These are phyloP conservation scores for Eolophus roseicapilla DNA, from an alignment of 2,113 vertebrate genomes.

Conservation along the genomic window DNA sequence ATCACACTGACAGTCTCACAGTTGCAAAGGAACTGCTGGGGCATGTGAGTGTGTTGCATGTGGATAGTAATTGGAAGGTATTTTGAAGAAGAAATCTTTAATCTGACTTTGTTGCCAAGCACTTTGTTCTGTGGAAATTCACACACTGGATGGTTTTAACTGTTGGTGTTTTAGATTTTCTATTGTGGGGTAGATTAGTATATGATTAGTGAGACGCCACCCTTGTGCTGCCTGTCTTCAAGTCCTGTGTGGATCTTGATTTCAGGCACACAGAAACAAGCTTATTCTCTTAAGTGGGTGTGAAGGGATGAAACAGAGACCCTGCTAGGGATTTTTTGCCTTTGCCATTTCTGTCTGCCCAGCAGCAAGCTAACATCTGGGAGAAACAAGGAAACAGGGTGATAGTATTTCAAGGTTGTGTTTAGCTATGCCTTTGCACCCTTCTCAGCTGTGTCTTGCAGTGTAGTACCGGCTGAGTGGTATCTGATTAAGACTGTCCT, in stretches of 20 bases:
- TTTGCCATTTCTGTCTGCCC: neutral
- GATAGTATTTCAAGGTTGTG: neutral
- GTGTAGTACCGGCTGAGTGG: neutral
- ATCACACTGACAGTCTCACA: neutral
- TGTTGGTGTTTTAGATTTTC: neutral
- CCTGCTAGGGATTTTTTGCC: neutral
- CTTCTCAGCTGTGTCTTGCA: neutral
- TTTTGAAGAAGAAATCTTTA: conserved; percentile 20
- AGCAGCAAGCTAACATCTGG: neutral
- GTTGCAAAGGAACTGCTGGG: neutral
- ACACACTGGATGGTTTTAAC: neutral
- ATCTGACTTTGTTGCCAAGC: neutral
- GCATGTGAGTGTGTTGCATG: neutral
- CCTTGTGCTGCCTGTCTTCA: neutral
- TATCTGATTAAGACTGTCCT: neutral
- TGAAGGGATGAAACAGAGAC: neutral
- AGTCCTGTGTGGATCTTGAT: neutral
- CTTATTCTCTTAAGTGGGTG: neutral
- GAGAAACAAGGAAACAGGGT: neutral
- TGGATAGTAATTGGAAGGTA: neutral
- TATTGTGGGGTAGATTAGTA: neutral
- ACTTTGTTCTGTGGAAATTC: neutral
- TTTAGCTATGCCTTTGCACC: neutral
- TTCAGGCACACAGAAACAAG: neutral
- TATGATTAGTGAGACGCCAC: neutral